Conservation (phyloP, 2,797 vertebrate genomes). For the Microctenopoma stevenorrisi region DNA sequence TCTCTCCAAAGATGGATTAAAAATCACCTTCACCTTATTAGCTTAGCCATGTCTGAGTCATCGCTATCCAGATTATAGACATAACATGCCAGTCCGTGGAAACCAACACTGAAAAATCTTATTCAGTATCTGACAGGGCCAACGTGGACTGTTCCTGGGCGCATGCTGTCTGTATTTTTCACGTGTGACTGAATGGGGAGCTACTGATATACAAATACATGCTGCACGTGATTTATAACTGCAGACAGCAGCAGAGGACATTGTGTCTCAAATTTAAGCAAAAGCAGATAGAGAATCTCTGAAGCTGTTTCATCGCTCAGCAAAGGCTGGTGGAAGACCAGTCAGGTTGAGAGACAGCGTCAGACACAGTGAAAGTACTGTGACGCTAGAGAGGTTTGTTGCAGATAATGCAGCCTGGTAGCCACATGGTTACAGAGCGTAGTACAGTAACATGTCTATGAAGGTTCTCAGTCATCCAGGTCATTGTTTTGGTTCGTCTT, state of each 20-base stretch:
- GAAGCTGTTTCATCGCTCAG: not conserved
- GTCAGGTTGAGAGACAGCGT: not conserved
- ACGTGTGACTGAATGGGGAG: not conserved
- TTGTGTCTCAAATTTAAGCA: not conserved
- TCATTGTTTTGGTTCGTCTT: too few species aligned
- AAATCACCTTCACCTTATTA: conserved; percentile 1
- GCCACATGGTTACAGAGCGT: too few species aligned
- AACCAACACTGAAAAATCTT: conserved; percentile 1
- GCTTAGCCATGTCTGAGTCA: not conserved
- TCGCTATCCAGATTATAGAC: conserved; percentile 6
- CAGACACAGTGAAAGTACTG: too few species aligned
- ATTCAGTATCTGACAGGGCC: not conserved
- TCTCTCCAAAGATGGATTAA: conserved; percentile 20
- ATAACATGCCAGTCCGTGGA: not conserved
- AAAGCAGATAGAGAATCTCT: not conserved
- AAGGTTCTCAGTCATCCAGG: too few species aligned
- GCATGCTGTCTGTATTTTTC: conserved; percentile 8
- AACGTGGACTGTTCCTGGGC: too few species aligned
- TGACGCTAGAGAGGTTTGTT: not conserved
- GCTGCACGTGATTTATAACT: not conserved
- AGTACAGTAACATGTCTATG: too few species aligned
- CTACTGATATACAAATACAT: not conserved
- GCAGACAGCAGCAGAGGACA: not conserved
- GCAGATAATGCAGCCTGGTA: too few species aligned
- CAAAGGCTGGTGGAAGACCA: not conserved